Conservation (phyloP, 2,888 invertebrate genomes). For the Lochmaea capreae region DNA sequence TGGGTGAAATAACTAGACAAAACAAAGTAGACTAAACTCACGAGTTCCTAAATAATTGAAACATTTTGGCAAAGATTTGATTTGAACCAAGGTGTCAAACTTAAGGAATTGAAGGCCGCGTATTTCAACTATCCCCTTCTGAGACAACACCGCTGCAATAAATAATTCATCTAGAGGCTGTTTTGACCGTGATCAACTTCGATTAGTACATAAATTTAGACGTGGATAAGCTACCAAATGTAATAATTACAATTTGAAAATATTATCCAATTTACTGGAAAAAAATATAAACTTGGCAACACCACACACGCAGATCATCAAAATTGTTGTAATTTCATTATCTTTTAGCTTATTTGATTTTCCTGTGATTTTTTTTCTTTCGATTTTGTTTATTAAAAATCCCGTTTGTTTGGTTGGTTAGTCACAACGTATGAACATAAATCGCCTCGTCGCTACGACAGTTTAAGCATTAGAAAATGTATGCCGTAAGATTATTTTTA, state of each 20-base stretch:
- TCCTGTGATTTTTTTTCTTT: too few relatives aligned
- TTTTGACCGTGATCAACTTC: slow-evolving; percentile 2
- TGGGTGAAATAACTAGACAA: slow-evolving; percentile 9
- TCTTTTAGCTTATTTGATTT: background rate
- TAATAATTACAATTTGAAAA: too few relatives aligned
- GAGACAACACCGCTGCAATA: slow-evolving; percentile 11
- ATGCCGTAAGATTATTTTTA: slow-evolving; percentile 24
- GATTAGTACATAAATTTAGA: background rate
- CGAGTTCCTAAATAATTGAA: slow-evolving; percentile 16
- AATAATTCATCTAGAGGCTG: slow-evolving; percentile 8
- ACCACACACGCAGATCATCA: background rate
- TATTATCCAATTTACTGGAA: background rate
- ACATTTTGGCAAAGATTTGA: slow-evolving; percentile 4
- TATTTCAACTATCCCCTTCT: slow-evolving; percentile 13
- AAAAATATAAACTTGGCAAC: background rate
- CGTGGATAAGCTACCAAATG: background rate
- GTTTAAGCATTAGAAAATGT: slow-evolving; percentile 26
- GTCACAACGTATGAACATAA: background rate
- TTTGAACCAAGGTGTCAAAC: slow-evolving; percentile 21
- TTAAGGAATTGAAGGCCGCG: slow-evolving; percentile 24
- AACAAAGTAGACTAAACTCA: background rate
- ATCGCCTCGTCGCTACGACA: slow-evolving; percentile 18
- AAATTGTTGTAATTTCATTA: background rate
- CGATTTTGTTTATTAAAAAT: background rate
- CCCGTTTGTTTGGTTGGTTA: background rate